These are phyloP conservation scores for Catamblyrhynchus diadema DNA, from an alignment of 2,797 vertebrate genomes.

Conservation along the genomic window DNA sequence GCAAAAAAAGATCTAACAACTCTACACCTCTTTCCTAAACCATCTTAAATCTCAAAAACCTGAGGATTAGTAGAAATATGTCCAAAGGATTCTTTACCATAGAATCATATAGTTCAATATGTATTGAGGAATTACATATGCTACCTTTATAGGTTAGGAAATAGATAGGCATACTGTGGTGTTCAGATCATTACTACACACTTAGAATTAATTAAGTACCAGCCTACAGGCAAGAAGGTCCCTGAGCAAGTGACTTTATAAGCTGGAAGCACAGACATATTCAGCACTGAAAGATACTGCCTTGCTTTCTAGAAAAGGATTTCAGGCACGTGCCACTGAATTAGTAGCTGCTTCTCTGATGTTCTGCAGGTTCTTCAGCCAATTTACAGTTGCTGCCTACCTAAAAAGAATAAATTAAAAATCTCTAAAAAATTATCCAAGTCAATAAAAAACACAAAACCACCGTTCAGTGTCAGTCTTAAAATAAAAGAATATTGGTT, in stretches of 20 bases:
- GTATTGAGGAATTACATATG: background rate
- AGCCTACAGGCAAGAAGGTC: background rate
- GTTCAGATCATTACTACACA: background rate
- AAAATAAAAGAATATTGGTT: background rate
- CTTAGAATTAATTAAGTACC: background rate
- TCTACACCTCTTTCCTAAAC: background rate
- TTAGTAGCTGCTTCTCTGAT: background rate
- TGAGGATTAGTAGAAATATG: background rate
- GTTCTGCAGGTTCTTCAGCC: background rate
- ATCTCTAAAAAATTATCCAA: background rate
- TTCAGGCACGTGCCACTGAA: background rate
- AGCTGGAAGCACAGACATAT: background rate
- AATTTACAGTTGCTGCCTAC: background rate
- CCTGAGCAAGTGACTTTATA: background rate
- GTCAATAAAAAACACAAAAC: background rate
- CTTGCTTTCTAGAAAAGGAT: background rate
- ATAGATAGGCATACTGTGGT: background rate
- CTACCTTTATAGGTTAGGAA: background rate
- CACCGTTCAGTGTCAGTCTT: background rate
- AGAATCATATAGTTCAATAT: background rate
- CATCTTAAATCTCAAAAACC: background rate
- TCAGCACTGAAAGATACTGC: background rate
- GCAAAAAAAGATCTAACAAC: background rate
- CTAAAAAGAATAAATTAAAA: background rate
- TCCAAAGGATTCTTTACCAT: background rate